A percentile compares a stretch with the other conserved stretches of the same genome.
These are phyloP conservation scores for Megaptera novaeangliae DNA, from an alignment of 2,113 vertebrate species.

Conservation along the genomic window DNA sequence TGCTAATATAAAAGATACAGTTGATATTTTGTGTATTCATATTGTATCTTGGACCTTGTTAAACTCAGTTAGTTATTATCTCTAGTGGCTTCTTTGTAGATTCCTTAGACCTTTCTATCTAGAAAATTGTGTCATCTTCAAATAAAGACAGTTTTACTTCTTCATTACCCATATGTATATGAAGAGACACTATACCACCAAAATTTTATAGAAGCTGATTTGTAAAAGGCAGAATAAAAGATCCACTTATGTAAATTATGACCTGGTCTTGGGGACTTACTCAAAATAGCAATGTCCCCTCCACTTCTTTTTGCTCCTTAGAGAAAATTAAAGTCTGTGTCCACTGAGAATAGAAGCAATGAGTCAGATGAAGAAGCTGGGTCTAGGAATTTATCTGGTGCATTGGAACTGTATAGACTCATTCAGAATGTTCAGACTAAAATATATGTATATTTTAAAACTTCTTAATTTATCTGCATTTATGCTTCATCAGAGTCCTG, in stretches of 20 bases:
- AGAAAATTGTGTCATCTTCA: not conserved
- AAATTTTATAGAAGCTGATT: not conserved
- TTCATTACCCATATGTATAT: not conserved
- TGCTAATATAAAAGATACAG: not conserved
- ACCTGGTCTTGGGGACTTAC: not conserved
- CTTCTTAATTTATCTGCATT: not conserved
- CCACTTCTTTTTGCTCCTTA: not conserved
- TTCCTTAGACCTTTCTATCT: not conserved
- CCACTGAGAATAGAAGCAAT: not conserved
- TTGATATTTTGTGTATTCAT: not conserved
- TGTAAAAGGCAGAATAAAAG: not conserved
- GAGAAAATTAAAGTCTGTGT: not conserved
- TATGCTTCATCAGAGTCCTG: not conserved
- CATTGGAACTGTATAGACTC: not conserved
- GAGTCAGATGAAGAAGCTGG: not conserved
- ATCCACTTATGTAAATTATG: not conserved
- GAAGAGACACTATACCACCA: not conserved
- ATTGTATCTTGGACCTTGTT: not conserved
- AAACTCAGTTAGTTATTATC: not conserved
- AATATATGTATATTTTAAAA: not conserved
- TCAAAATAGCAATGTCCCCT: not conserved
- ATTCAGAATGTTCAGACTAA: not conserved
- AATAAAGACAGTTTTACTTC: not conserved
- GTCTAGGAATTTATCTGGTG: not conserved
- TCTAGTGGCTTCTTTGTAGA: not conserved